Percentiles rank a stretch among this genome's conserved stretches.
Evolutionary conservation across 2,888 invertebrate species (phyloP).

Genomic region (Rhyacophila evoluta): DNA sequence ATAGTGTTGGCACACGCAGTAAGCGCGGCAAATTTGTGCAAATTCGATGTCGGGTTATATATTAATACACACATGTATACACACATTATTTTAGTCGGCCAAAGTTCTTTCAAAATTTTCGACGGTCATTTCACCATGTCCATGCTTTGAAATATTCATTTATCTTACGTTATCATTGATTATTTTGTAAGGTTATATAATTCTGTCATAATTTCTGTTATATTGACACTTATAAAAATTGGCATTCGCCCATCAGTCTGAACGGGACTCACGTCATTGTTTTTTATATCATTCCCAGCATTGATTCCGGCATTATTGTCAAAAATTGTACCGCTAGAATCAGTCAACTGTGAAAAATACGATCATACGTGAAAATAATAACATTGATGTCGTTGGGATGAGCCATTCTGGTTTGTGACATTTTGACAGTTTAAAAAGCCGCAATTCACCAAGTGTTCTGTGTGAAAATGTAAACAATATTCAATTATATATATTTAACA

Average conservation of each 20-base stretch:
- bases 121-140: too few species aligned
- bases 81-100: not conserved
- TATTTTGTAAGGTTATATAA: not conserved
- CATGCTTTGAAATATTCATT: too few species aligned
- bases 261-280: not conserved
- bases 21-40: not conserved
- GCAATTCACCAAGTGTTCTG: too few species aligned
- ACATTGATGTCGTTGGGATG: too few species aligned
- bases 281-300: not conserved
- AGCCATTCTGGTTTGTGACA: too few species aligned
- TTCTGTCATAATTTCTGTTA: not conserved
- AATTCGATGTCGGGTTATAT: not conserved
- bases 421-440: too few species aligned
- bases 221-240: conserved; percentile 15
- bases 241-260: conserved; percentile 10
- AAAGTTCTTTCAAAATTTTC: not conserved
- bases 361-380: too few species aligned
- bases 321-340: not conserved
- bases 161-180: too few species aligned
- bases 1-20: not conserved
- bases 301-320: not conserved
- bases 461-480: not conserved
- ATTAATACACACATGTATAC: too few species aligned
- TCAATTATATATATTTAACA: not conserved
- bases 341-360: not conserved